A percentile compares a stretch with the other conserved stretches of the same genome.
phyloP scores from a whole-genome alignment of 2,888 invertebrate genomes.

The Zygaena filipendulae region DNA sequence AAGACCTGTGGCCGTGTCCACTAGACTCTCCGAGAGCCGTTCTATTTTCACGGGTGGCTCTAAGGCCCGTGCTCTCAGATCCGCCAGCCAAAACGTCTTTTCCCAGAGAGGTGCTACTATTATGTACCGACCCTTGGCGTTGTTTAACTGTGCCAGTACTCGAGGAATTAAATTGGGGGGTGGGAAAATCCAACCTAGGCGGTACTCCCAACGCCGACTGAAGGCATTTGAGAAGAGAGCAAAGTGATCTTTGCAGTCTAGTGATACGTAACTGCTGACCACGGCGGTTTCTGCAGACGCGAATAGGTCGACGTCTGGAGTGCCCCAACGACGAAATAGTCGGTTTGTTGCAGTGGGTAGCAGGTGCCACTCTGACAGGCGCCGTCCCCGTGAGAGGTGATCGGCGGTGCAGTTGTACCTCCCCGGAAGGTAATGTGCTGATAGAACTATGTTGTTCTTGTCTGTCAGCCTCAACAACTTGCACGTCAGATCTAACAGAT shows the following conservation, averaged over 20 bases:
- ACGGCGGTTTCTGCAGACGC: constrained; percentile 10
- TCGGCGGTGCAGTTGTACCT: constrained; percentile 14
- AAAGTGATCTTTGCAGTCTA: constrained; percentile 4
- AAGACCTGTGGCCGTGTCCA: constrained; percentile 11
- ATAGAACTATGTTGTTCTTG: background rate
- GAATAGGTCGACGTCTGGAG: constrained; percentile 14
- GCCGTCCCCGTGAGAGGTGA: constrained; percentile 8
- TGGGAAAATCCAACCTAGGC: constrained; percentile 16
- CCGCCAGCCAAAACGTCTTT: constrained; percentile 10
- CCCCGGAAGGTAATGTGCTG: constrained; percentile 13
- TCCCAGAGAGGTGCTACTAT: constrained; percentile 7
- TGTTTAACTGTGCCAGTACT: constrained; percentile 12
- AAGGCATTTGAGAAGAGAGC: constrained; percentile 9
- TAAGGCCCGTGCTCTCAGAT: constrained; percentile 5
- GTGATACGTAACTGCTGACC: constrained; percentile 10
- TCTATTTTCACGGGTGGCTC: constrained; percentile 6
- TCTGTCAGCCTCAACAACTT: too few relatives aligned
- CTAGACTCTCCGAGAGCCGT: constrained; percentile 8
- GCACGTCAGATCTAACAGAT: too few relatives aligned
- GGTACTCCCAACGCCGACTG: constrained; percentile 14
- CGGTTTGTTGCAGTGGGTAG: constrained; percentile 5
- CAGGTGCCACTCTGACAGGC: constrained; percentile 17
- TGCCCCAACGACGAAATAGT: constrained; percentile 16
- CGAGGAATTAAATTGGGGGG: constrained; percentile 10
- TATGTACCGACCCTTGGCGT: constrained; percentile 7